phyloP scores from a whole-genome alignment of 1,140 invertebrate species.

The Temnothorax nylanderi region DNA sequence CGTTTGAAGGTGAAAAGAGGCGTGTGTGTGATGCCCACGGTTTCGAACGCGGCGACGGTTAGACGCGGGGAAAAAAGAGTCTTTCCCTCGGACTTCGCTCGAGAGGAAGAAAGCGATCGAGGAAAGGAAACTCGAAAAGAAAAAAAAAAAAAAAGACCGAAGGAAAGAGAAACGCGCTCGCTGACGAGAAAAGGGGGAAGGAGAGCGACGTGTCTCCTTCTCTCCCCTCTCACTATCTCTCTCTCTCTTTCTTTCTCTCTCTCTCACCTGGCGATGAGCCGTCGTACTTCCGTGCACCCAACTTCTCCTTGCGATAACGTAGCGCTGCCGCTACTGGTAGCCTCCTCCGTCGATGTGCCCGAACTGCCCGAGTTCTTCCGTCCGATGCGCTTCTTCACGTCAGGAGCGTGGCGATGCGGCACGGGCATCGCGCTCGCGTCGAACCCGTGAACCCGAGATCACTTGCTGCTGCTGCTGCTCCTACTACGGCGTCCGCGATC shows the following conservation, averaged over 20 bases:
- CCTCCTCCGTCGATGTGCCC: slow-evolving; percentile 55
- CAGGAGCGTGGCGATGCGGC: slow-evolving; percentile 75
- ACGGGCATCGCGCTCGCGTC: slow-evolving; percentile 79
- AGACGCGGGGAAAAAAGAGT: background rate
- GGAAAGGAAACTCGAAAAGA: background rate
- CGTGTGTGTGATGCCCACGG: slow-evolving; percentile 1
- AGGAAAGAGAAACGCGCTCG: background rate
- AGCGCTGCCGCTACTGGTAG: background rate
- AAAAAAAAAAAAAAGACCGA: background rate
- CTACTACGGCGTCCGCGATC: background rate
- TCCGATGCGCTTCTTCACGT: slow-evolving; percentile 70
- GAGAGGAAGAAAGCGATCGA: background rate
- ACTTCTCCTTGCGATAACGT: slow-evolving; percentile 15
- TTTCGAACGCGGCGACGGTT: slow-evolving; percentile 40
- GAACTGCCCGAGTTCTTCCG: slow-evolving; percentile 28
- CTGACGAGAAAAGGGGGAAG: background rate
- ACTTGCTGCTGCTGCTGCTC: slow-evolving; percentile 39
- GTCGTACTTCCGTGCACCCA: slow-evolving; percentile 54
- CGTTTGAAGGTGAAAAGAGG: slow-evolving; percentile 31
- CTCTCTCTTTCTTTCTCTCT: slow-evolving; percentile 13
- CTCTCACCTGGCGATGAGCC: slow-evolving; percentile 66
- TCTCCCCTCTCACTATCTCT: background rate
- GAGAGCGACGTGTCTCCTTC: background rate
- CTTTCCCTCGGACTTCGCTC: no score
- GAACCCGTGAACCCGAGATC: slow-evolving; percentile 50